These are phyloP conservation scores for Drosophila parvula DNA, from an alignment of 1,140 invertebrate genomes.

Conservation along the genomic window DNA sequence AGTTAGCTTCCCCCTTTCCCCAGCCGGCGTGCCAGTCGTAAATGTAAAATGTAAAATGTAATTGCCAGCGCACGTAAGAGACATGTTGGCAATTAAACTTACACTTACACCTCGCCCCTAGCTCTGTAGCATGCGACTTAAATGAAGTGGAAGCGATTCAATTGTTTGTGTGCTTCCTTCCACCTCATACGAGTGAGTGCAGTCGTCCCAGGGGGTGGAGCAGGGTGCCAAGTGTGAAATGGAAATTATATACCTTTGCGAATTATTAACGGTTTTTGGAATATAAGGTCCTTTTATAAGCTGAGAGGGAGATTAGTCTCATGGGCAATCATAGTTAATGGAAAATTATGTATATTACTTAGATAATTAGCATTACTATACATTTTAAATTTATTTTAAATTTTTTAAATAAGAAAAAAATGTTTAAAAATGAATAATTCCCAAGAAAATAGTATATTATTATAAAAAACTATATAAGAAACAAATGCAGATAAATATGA, in stretches of 20 bases:
- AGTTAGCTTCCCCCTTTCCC: conserved; percentile 34
- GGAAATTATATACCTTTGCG: conserved; percentile 20
- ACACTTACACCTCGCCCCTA: conserved; percentile 8
- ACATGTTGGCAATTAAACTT: conserved; percentile 39
- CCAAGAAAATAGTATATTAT: too few relatives aligned
- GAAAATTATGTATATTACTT: too few relatives aligned
- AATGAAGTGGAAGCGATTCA: conserved; percentile 42
- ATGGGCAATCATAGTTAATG: too few relatives aligned
- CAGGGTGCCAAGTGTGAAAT: conserved; percentile 19
- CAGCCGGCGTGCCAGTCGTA: conserved; percentile 7
- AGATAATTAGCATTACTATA: too few relatives aligned
- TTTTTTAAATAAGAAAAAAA: too few relatives aligned
- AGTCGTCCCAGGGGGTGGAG: conserved; percentile 12
- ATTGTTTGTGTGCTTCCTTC: conserved; percentile 35
- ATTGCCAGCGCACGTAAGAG: conserved; percentile 39
- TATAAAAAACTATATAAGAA: too few relatives aligned
- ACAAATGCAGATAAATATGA: too few relatives aligned
- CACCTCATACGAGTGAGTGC: not conserved
- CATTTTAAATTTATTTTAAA: too few relatives aligned
- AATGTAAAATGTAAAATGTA: conserved; percentile 51
- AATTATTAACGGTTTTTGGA: not conserved
- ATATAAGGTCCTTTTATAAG: not conserved
- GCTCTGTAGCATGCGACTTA: conserved; percentile 4
- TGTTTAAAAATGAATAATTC: too few relatives aligned
- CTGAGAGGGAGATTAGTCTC: not conserved